Evolutionary conservation across 2,113 vertebrate genomes (phyloP), one percentile per base, ranked within the genome.

Genomic region (Genyomyrus donnyi): DNA sequence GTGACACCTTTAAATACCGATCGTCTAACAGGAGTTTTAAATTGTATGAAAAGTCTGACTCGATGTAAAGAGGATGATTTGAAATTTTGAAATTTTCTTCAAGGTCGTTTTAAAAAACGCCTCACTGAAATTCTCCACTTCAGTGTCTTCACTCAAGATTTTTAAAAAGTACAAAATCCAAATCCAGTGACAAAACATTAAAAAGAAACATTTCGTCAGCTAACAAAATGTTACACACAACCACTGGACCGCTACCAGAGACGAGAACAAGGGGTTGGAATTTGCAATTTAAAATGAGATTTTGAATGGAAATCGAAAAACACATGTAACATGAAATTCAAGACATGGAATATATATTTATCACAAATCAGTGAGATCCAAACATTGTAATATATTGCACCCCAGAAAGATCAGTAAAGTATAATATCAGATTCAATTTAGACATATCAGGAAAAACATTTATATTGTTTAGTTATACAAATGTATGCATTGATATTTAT

Each of bases 21-120:
- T 93, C 95, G 94, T 94, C 93, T 85, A 80, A 87, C 27, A 88
- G 39, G 88, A 85, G 84, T 8, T 50, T 52, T 46, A 9, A 6
- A 35, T 19, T 56, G 50, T 87, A 15, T 62, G 35, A 45, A 42
- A 66, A 66, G 31, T 24, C 7, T 45, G 4, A 58, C 3, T 56
- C 0, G 8, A 24, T 45, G 35, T 62, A 21, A 46, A 62, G 7
- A 42, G 27, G 74, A 77, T 27, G 62, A 31, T 31, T 21, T 56
- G 19, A 56, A 21, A 50, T 50, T 50, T 13, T 15, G 49, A 50
- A 50, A 70, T 31, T 70, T 70, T 70, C n/a, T 45, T 93, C 91
- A 94, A 95, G 93, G 93, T 93, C n/a, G 9, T 27, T 31, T 9
- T 31, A 77, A 77, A 6, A 77, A 19, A 77, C 5, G 3, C 27